Evolutionary conservation across 2,797 vertebrate species (phyloP).

Genomic region (Bryconaethiops microstoma): DNA sequence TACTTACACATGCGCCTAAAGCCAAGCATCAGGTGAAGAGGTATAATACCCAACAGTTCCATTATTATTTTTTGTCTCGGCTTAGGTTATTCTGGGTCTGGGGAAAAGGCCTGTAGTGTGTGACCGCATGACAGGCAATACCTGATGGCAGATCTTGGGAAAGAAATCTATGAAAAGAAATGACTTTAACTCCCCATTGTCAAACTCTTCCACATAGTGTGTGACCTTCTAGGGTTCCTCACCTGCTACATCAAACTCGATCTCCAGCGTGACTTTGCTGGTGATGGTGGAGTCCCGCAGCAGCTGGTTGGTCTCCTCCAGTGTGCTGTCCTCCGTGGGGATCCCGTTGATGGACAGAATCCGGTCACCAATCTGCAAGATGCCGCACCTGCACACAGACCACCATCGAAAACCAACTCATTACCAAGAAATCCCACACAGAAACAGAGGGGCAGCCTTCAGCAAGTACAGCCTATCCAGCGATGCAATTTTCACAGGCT

Average conservation of each 20-base stretch:
- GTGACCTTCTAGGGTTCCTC: conserved; percentile 41
- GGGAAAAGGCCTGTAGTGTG: neutral
- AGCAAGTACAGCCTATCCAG: neutral
- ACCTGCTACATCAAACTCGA: conserved; percentile 99
- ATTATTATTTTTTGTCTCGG: no score
- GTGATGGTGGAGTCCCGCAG: conserved; percentile 94
- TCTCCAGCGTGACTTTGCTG: conserved; percentile 95
- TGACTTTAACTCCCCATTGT: neutral
- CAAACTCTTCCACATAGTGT: neutral
- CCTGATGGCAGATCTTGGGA: neutral
- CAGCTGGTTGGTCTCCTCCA: conserved; percentile 98
- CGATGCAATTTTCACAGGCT: neutral
- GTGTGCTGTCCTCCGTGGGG: conserved; percentile 95
- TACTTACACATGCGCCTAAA: neutral
- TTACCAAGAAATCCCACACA: neutral
- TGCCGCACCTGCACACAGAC: conserved; percentile 84
- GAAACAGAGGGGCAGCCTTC: neutral
- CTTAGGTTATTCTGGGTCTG: no score
- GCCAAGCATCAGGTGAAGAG: neutral
- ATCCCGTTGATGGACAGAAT: conserved; percentile 95
- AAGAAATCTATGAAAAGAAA: neutral
- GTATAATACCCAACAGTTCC: neutral
- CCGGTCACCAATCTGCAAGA: conserved; percentile 96
- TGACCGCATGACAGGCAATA: neutral
- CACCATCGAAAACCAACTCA: conserved; percentile 33